phyloP scores from a whole-genome alignment of 1,140 invertebrate species.

The Cydia amplana region DNA sequence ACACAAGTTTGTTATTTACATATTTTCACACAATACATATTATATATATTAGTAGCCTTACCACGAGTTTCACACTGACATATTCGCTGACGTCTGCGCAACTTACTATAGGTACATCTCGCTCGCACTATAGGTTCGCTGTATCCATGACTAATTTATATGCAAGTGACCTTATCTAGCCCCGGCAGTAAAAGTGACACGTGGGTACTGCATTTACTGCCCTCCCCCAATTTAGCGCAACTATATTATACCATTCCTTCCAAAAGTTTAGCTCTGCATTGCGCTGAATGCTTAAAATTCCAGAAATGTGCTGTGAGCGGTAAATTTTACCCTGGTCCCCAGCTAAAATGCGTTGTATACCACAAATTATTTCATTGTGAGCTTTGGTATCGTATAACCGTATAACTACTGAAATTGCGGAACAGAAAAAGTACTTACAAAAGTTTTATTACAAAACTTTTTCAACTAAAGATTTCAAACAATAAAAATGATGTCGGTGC shows the following conservation, averaged over 20 bases:
- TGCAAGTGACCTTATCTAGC: not conserved
- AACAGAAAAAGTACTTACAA: not conserved
- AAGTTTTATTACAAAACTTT: too few relatives aligned
- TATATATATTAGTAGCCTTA: too few relatives aligned
- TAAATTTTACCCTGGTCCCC: slow-evolving; percentile 16
- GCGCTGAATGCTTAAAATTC: slow-evolving; percentile 28
- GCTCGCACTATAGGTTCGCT: too few relatives aligned
- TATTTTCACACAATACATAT: too few relatives aligned
- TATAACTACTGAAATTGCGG: not conserved
- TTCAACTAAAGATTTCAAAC: too few relatives aligned
- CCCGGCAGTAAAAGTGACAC: slow-evolving; percentile 17
- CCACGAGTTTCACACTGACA: too few relatives aligned
- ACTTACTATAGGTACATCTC: too few relatives aligned
- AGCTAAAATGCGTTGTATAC: not conserved
- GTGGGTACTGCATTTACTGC: slow-evolving; percentile 8
- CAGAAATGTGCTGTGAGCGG: slow-evolving; percentile 10
- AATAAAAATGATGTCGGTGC: too few relatives aligned
- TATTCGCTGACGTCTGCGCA: too few relatives aligned
- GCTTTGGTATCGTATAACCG: not conserved
- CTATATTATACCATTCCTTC: slow-evolving; percentile 10
- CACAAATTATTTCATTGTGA: slow-evolving; percentile 25
- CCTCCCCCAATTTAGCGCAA: slow-evolving; percentile 11
- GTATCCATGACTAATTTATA: not conserved
- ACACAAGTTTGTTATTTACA: too few relatives aligned
- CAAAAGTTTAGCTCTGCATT: slow-evolving; percentile 21